Evolutionary conservation across 92 coral and sea anemone genomes (phyloP).

Genomic region (Porites lobata): DNA sequence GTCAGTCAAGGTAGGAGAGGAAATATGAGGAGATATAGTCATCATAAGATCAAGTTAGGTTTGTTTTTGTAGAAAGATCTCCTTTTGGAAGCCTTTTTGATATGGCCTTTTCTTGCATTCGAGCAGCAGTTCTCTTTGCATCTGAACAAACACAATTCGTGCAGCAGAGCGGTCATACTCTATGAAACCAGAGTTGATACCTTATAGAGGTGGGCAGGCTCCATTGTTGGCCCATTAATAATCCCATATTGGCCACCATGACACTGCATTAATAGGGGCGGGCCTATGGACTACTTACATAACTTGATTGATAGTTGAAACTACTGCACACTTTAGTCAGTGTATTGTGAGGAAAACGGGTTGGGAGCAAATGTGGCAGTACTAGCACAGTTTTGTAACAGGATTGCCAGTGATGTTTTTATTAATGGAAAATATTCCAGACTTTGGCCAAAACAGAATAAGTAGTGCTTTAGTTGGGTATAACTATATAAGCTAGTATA

Average conservation of each 20-base stretch:
- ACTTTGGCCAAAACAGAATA: not conserved
- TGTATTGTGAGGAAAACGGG: not conserved
- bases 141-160: no score
- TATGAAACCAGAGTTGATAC: no score
- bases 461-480: not conserved
- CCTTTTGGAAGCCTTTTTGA: no score
- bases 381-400: conserved; percentile 9
- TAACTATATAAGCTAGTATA: conserved; percentile 8
- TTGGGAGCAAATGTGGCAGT: not conserved
- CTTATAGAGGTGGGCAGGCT: no score
- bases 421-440: conserved; percentile 4
- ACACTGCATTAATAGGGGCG: not conserved
- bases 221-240: not conserved
- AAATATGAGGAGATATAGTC: no score
- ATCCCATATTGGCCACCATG: not conserved
- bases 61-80: no score
- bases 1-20: not conserved
- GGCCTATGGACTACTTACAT: conserved; percentile 3
- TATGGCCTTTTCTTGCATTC: no score
- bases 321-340: not conserved
- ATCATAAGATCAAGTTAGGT: no score
- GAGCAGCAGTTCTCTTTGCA: no score
- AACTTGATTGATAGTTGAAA: not conserved
- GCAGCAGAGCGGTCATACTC: no score
- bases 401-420: conserved; percentile 15